A percentile compares a stretch with the other conserved stretches of the same genome.
phyloP scores from a whole-genome alignment of 2,113 vertebrate genomes.

The Seriola quinqueradiata region DNA sequence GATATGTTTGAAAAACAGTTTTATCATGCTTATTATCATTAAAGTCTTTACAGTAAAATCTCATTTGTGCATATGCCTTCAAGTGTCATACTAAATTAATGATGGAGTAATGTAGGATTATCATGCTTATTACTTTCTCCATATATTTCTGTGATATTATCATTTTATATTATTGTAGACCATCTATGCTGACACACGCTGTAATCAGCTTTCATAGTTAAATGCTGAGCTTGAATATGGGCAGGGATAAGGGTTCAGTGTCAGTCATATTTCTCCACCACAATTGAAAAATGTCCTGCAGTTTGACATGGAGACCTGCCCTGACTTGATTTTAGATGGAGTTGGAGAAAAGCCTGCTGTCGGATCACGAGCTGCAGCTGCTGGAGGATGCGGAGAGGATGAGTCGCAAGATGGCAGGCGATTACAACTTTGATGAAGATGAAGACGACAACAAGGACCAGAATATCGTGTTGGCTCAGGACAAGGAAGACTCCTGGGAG shows the following conservation, averaged over 20 bases:
- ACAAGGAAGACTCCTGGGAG: slow-evolving; percentile 95
- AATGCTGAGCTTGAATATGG: neutral
- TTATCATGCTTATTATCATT: neutral
- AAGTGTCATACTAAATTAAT: neutral
- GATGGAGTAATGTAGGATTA: neutral
- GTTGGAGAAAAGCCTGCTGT: slow-evolving; percentile 90
- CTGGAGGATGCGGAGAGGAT: slow-evolving; percentile 87
- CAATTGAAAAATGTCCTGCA: neutral
- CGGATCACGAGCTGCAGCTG: slow-evolving; percentile 91
- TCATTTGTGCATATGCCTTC: neutral
- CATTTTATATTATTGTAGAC: neutral
- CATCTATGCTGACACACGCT: neutral
- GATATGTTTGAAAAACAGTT: neutral
- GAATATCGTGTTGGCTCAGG: slow-evolving; percentile 86
- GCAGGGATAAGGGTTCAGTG: neutral
- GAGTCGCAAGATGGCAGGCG: slow-evolving; percentile 82
- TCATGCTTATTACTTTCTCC: neutral
- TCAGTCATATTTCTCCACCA: neutral
- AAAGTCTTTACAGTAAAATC: neutral
- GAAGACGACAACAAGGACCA: slow-evolving; percentile 14
- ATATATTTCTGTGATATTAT: neutral
- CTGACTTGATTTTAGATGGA: slow-evolving; percentile 86
- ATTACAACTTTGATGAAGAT: slow-evolving; percentile 85
- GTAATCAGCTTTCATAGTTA: neutral
- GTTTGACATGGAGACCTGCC: neutral